A percentile compares a stretch with the other conserved stretches of the same genome.
Evolutionary conservation across 2,113 vertebrate species (phyloP).

Genomic region (Paratilapia polleni): DNA sequence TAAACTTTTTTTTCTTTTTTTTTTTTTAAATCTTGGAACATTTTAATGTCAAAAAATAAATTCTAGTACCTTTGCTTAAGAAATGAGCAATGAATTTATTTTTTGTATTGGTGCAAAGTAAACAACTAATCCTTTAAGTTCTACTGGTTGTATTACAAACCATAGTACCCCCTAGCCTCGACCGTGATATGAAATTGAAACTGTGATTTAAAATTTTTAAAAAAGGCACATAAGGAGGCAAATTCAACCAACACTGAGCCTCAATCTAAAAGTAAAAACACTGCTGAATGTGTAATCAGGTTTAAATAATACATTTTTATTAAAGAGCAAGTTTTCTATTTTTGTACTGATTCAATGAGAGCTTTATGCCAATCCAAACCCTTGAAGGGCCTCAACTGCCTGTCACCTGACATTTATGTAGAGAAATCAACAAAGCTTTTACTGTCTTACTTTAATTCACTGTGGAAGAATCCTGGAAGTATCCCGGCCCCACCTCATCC

Average conservation of each 20-base stretch:
- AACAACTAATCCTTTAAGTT: neutral
- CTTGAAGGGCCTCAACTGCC: neutral
- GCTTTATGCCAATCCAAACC: neutral
- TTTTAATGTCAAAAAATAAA: neutral
- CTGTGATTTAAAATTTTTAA: neutral
- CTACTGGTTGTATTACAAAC: neutral
- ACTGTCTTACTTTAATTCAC: neutral
- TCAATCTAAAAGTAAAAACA: neutral
- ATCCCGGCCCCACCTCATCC: neutral
- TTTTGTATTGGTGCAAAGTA: neutral
- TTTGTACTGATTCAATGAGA: neutral
- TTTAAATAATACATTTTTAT: slow-evolving; percentile 1
- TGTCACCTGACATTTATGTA: neutral
- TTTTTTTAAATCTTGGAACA: too few relatives aligned
- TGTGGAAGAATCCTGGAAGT: neutral
- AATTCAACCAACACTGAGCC: neutral
- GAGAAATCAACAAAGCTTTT: neutral
- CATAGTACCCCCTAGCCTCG: neutral
- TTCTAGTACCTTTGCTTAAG: neutral
- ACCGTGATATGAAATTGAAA: neutral
- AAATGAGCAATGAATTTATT: neutral
- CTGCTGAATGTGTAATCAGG: neutral
- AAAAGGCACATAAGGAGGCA: neutral
- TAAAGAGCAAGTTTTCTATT: neutral
- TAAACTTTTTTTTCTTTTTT: too few relatives aligned